Evolutionary conservation across 2,113 vertebrate genomes (phyloP), one percentile per base, ranked within the genome.

Genomic region (Clarias gariepinus): DNA sequence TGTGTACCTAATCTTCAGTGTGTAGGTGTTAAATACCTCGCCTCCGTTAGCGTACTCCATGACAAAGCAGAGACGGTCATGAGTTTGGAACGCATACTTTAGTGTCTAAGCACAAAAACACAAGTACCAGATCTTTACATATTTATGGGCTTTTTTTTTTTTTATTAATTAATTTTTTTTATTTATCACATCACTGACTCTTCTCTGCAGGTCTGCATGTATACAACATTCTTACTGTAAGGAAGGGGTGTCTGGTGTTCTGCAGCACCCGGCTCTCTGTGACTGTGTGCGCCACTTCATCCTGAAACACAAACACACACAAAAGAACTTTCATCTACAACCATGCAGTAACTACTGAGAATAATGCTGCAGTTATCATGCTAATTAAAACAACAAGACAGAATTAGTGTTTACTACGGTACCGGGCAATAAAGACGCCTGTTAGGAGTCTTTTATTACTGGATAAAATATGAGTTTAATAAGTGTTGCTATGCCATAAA

Each of bases 41-140:
- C 98, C 98, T 0, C 97, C 98, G 0, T 98, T 99, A 92, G 97
- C 98, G 0, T 99, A 99, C 82, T 99, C 98, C 98, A 99, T 99
- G 89, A 99, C 97, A 2, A 99, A 99, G 93, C 97, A 99, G 71
- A 99, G 95, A 5, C 98, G 95, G 91, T 99, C 98, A 0, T 95
- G 96, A 1, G 98, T 99, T 94, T 99, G 98, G 92, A 99, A 99
- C 63, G 98, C 97, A 0, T 99, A 98, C 89, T 99, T 98, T 90
- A 98, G 94, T 0, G 98, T 98, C 98, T 98, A 90, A 0, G 11
- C 80, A 79, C 7, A 47, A 77, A 25, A 19, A 77, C 4, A 69
- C 80, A 36, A 30, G 79, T 55, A 6, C 1, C 53, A 73, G n/a
- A 30, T 83, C 21, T 71, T 69, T 19, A 12, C 6, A 52, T 11